Conservation (phyloP, 1,140 invertebrate genomes). For the Himalopsyche phryganea region DNA sequence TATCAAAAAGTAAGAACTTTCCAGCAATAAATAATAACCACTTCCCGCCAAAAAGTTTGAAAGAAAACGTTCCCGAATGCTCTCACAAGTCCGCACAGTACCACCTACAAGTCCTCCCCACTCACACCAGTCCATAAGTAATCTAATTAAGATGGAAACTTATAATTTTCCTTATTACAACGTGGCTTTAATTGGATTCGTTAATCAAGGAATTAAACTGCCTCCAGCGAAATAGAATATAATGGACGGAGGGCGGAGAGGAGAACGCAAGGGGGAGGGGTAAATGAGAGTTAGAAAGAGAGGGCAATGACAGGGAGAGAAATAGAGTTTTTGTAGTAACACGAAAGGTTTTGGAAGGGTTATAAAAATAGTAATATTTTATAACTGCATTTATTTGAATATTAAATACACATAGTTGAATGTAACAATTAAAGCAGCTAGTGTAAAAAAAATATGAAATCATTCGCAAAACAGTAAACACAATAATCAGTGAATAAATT, state of each 20-base stretch:
- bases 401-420: too few species aligned
- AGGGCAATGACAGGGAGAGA: slow-evolving; percentile 31
- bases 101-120: too few species aligned
- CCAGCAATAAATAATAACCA: too few species aligned
- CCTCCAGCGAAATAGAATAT: slow-evolving; percentile 33
- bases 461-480: too few species aligned
- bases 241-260: slow-evolving; percentile 26
- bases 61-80: too few species aligned
- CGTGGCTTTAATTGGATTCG: slow-evolving; percentile 50
- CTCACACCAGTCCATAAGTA: slow-evolving; percentile 27
- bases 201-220: slow-evolving; percentile 43
- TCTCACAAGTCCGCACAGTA: too few species aligned
- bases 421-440: too few species aligned
- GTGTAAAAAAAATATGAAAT: too few species aligned
- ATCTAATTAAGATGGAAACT: slow-evolving; percentile 51
- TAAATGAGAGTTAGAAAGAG: slow-evolving; percentile 1
- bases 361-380: not conserved
- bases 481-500: too few species aligned
- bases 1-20: too few species aligned
- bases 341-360: not conserved
- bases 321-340: slow-evolving; percentile 16
- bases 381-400: too few species aligned
- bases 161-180: slow-evolving; percentile 49
- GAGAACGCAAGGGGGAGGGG: slow-evolving; percentile 27
- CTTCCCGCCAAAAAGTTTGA: too few species aligned